Conservation (phyloP, 2,113 vertebrate genomes). For the Chitala chitala region DNA sequence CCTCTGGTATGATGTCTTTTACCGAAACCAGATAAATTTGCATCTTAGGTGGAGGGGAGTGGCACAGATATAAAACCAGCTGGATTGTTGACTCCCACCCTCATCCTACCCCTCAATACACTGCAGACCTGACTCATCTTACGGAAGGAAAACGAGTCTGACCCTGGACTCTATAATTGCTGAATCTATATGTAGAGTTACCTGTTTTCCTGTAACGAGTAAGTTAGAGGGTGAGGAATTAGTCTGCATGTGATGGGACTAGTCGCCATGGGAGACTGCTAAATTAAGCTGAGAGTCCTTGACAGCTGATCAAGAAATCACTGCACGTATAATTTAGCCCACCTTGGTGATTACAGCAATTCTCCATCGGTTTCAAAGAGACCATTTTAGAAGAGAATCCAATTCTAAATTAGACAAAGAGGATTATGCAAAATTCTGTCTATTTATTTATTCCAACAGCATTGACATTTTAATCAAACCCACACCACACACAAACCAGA, state of each 20-base stretch:
- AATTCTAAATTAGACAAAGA: background rate
- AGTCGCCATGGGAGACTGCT: background rate
- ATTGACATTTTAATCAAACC: background rate
- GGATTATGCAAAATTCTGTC: background rate
- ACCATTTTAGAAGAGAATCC: background rate
- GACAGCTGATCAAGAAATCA: background rate
- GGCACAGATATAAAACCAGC: background rate
- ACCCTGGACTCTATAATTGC: background rate
- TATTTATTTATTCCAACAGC: slow-evolving; percentile 7
- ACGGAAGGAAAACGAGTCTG: background rate
- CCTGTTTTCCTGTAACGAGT: background rate
- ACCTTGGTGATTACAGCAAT: background rate
- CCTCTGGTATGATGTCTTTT: no score
- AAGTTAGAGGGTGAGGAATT: background rate
- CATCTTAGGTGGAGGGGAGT: no score
- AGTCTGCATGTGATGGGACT: background rate
- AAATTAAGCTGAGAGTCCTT: background rate
- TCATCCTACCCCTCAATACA: background rate
- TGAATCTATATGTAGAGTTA: background rate
- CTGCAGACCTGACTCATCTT: background rate
- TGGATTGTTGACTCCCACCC: background rate
- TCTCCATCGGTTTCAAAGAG: background rate
- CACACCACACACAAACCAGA: background rate
- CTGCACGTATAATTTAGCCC: background rate
- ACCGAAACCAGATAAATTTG: no score